These are phyloP conservation scores for Melanchra persicariae DNA, from an alignment of 2,888 invertebrate genomes.

Conservation along the genomic window DNA sequence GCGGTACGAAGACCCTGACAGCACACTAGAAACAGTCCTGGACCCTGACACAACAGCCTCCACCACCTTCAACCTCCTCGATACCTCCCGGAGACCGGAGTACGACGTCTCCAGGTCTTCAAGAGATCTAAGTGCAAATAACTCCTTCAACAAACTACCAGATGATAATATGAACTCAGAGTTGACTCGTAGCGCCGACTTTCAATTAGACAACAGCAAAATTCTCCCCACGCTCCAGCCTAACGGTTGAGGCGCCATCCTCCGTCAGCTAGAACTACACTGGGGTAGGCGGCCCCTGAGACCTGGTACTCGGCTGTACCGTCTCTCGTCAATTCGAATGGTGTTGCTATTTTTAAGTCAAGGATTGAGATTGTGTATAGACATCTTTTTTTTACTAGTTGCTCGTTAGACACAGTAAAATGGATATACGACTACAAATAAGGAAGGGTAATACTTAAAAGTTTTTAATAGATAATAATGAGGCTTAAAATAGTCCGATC, in stretches of 20 bases:
- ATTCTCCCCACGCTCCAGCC: conserved; percentile 86
- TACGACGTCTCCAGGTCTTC: conserved; percentile 68
- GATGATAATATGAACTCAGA: conserved; percentile 89
- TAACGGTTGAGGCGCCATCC: conserved; percentile 82
- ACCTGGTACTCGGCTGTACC: conserved; percentile 49
- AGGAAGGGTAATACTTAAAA: conserved; percentile 66
- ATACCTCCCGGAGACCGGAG: conserved; percentile 80
- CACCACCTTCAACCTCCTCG: conserved; percentile 74
- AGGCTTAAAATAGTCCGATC: conserved; percentile 70
- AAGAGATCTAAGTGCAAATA: conserved; percentile 64
- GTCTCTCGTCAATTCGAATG: conserved; percentile 75
- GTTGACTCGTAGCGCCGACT: conserved; percentile 75
- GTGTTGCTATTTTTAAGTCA: conserved; percentile 73
- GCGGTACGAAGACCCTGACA: conserved; percentile 61
- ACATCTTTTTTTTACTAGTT: conserved; percentile 69
- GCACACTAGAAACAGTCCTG: conserved; percentile 54
- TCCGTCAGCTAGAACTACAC: conserved; percentile 76
- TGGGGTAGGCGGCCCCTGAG: conserved; percentile 85
- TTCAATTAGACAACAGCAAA: conserved; percentile 83
- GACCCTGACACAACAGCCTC: conserved; percentile 77
- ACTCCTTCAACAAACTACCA: conserved; percentile 82
- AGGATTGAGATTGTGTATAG: conserved; percentile 83
- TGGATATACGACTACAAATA: conserved; percentile 75
- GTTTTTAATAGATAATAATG: conserved; percentile 67
- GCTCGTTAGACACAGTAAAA: conserved; percentile 65